Conservation (phyloP, 1,140 invertebrate species). For the Ylistrum balloti region DNA sequence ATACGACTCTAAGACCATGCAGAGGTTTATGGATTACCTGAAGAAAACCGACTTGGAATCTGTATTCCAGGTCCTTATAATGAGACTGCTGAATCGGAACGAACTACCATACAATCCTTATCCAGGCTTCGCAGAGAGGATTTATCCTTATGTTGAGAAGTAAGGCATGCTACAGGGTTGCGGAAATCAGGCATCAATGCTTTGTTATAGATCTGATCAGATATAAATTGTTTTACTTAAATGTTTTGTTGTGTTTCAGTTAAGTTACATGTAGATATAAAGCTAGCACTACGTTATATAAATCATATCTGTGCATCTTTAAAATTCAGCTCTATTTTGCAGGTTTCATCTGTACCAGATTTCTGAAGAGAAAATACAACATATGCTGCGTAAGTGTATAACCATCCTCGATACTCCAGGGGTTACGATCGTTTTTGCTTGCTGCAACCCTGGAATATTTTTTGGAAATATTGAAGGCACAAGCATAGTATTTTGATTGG, state of each 20-base stretch:
- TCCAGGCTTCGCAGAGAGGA: neutral
- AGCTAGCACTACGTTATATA: no score
- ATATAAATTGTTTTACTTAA: no score
- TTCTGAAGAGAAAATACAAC: conserved; percentile 25
- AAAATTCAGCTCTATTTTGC: neutral
- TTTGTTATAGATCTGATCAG: no score
- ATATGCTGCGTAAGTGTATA: conserved; percentile 20
- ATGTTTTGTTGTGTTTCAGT: no score
- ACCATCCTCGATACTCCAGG: no score
- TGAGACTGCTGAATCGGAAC: neutral
- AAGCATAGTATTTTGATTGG: no score
- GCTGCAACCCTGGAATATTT: no score
- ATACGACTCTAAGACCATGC: neutral
- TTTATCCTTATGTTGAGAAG: conserved; percentile 12
- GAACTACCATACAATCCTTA: neutral
- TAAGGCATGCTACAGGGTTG: neutral
- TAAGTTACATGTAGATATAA: no score
- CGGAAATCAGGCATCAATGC: neutral
- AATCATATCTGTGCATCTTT: no score
- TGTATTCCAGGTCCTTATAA: neutral
- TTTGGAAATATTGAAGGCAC: no score
- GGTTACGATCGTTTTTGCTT: no score
- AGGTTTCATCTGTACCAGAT: conserved; percentile 14
- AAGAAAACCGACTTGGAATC: neutral
- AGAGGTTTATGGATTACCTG: neutral